These are phyloP conservation scores for Campylomormyrus tamandua DNA, from an alignment of 2,113 vertebrate genomes.

Conservation along the genomic window DNA sequence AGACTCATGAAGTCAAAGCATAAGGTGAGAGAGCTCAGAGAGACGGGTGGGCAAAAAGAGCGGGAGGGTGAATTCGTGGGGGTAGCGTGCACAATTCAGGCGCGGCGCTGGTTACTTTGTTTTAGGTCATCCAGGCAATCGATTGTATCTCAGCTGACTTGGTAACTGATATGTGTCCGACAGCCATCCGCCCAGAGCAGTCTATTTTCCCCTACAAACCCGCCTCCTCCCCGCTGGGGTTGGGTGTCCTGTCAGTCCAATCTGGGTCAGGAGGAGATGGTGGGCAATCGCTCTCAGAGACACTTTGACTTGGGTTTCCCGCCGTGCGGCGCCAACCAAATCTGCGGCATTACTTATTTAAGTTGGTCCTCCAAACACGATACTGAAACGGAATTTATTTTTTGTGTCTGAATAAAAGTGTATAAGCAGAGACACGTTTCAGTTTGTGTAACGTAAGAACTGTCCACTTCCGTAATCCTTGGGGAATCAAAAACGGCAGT, in stretches of 20 bases:
- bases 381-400: not conserved
- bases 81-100: conserved; percentile 32
- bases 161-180: conserved; percentile 57
- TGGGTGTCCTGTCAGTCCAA: conserved; percentile 36
- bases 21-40: not conserved
- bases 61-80: not conserved
- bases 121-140: conserved; percentile 33
- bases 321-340: not conserved
- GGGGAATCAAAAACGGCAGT: not conserved
- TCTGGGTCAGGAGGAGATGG: not conserved
- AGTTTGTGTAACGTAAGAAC: not conserved
- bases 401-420: conserved; percentile 7
- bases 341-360: conserved; percentile 24
- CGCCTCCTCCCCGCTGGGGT: conserved; percentile 32
- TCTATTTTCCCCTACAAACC: conserved; percentile 31
- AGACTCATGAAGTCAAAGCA: conserved; percentile 46
- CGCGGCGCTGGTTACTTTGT: conserved; percentile 28
- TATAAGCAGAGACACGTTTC: not conserved
- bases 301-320: conserved; percentile 13
- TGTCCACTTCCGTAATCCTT: not conserved
- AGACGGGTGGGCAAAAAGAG: not conserved
- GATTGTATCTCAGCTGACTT: conserved; percentile 57
- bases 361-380: conserved; percentile 22
- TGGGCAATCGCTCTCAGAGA: not conserved
- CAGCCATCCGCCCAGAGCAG: conserved; percentile 39